Percentiles rank a stretch among this genome's conserved stretches.
These are phyloP conservation scores for Cynopterus brachyotis DNA, from an alignment of 2,113 vertebrate species.

Conservation along the genomic window DNA sequence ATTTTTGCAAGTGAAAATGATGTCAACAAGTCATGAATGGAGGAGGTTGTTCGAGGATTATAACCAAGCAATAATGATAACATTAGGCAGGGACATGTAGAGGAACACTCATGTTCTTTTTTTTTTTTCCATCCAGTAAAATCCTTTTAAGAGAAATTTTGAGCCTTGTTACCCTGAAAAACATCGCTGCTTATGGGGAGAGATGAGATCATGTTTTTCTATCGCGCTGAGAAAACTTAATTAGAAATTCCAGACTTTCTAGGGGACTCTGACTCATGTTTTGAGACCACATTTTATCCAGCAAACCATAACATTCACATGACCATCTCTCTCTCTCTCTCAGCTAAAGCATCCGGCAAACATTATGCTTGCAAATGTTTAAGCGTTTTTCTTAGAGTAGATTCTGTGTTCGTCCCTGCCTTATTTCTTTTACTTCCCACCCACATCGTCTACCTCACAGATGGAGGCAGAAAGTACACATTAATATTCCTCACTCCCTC, in stretches of 20 bases:
- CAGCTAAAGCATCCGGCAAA: background rate
- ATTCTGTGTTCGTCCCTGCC: background rate
- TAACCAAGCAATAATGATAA: background rate
- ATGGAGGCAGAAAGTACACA: background rate
- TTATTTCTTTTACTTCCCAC: slow-evolving; percentile 52
- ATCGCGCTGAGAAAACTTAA: slow-evolving; percentile 80
- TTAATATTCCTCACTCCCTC: background rate
- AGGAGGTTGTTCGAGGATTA: background rate
- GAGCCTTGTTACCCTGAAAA: slow-evolving; percentile 82
- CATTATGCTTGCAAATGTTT: background rate
- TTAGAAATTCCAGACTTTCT: slow-evolving; percentile 86
- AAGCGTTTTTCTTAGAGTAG: slow-evolving; percentile 3
- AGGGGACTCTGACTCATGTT: slow-evolving; percentile 84
- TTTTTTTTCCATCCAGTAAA: slow-evolving; percentile 80
- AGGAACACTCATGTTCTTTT: slow-evolving; percentile 66
- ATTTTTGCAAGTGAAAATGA: slow-evolving; percentile 46
- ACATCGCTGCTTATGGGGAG: slow-evolving; percentile 76
- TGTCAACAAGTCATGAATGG: slow-evolving; percentile 22
- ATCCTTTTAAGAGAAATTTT: slow-evolving; percentile 81
- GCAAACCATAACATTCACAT: slow-evolving; percentile 37
- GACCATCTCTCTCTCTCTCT: slow-evolving; percentile 2
- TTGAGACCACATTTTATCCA: slow-evolving; percentile 66
- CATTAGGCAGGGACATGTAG: slow-evolving; percentile 49
- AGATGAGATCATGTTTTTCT: slow-evolving; percentile 83
- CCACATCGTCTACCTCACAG: background rate